Evolutionary conservation across 1,140 invertebrate species (phyloP).

Genomic region (Lepidurus couesii): DNA sequence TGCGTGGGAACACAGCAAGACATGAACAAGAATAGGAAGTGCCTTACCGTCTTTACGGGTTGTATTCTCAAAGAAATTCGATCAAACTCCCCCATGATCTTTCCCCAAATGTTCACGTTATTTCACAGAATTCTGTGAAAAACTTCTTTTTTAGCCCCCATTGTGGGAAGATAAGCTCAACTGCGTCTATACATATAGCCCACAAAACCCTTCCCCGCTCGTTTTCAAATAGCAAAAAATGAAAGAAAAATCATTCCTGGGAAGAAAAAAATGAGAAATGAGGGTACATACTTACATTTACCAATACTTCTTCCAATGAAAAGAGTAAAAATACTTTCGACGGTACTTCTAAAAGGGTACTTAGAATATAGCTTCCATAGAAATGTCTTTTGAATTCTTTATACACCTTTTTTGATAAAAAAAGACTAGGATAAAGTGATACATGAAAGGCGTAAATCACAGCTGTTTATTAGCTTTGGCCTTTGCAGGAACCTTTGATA

Average conservation of each 20-base stretch:
- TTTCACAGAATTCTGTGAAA: too few species aligned
- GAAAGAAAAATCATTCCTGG: not conserved
- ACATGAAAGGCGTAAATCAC: not conserved
- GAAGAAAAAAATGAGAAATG: slow-evolving; percentile 13
- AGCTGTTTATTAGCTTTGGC: slow-evolving; percentile 15
- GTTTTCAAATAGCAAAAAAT: not conserved
- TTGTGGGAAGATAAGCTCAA: too few species aligned
- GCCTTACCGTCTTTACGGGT: too few species aligned
- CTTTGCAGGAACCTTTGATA: not conserved
- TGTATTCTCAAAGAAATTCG: too few species aligned
- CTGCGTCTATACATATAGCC: not conserved
- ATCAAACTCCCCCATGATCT: too few species aligned
- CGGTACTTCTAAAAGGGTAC: not conserved
- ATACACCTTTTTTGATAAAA: not conserved
- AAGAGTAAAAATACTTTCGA: not conserved
- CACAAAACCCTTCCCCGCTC: not conserved
- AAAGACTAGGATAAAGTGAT: not conserved
- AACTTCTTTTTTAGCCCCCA: too few species aligned
- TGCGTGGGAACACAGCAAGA: too few species aligned
- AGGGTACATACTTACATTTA: not conserved
- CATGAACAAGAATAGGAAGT: too few species aligned
- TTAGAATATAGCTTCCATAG: not conserved
- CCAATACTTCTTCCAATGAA: not conserved
- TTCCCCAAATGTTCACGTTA: too few species aligned
- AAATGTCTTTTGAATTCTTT: not conserved